Conservation (phyloP, 1,140 invertebrate genomes). For the Rhagoletis zephyria region DNA sequence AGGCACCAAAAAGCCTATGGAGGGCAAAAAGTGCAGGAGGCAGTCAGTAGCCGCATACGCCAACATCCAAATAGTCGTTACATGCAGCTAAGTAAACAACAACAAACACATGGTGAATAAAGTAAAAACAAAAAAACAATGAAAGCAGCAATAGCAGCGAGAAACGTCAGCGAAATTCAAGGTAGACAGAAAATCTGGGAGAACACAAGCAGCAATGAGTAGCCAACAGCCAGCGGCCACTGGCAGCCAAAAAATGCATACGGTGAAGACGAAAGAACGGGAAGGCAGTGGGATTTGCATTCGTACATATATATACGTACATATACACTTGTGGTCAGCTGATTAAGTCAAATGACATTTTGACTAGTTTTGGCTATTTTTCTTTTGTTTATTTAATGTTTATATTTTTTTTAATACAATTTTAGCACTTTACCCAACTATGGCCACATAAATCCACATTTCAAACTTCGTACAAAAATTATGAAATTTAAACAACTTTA, state of each 20-base stretch:
- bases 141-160: not conserved
- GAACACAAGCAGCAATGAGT: too few species aligned
- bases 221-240: not conserved
- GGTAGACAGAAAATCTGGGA: not conserved
- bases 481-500: too few species aligned
- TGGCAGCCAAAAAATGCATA: not conserved
- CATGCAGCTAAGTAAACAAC: conserved; percentile 7
- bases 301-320: too few species aligned
- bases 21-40: not conserved
- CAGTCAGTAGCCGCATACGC: conserved; percentile 16
- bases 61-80: not conserved
- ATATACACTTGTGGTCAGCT: too few species aligned
- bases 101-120: not conserved
- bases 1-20: not conserved
- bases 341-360: too few species aligned
- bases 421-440: too few species aligned
- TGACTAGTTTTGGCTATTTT: too few species aligned
- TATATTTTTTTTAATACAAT: too few species aligned
- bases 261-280: not conserved
- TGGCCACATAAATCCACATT: too few species aligned
- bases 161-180: not conserved
- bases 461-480: too few species aligned
- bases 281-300: not conserved
- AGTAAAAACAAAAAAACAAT: not conserved
- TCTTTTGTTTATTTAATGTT: too few species aligned